Conservation (phyloP, 2,888 invertebrate species). For the Pheosia gnoma region DNA sequence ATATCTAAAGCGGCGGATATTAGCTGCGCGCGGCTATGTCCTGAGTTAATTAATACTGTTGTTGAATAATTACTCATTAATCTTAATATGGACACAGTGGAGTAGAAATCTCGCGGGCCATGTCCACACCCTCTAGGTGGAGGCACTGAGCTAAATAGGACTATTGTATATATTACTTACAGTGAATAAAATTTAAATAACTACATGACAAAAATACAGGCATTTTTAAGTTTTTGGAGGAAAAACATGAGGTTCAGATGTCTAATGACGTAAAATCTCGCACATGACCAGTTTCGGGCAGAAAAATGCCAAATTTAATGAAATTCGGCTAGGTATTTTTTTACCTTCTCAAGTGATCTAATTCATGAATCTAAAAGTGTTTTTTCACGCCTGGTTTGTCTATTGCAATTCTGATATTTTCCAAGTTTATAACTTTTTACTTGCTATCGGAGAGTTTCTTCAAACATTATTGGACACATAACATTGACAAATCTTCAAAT, state of each 20-base stretch:
- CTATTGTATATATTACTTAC: conserved; percentile 27
- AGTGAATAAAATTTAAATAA: no score
- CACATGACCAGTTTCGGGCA: conserved; percentile 6
- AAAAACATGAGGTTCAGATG: no score
- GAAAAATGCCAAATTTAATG: no score
- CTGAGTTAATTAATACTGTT: conserved; percentile 67
- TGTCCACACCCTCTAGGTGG: conserved; percentile 62
- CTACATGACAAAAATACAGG: no score
- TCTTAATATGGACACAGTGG: conserved; percentile 53
- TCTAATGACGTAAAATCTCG: no score
- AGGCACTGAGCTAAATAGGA: conserved; percentile 52
- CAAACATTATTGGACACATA: conserved; percentile 16
- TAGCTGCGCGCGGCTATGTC: conserved; percentile 45
- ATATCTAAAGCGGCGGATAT: conserved; percentile 66
- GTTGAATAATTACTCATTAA: conserved; percentile 70
- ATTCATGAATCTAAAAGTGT: no score
- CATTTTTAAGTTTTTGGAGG: no score
- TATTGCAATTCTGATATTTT: no score
- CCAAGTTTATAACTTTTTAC: no score
- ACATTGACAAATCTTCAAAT: conserved; percentile 16
- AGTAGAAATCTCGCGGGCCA: conserved; percentile 51
- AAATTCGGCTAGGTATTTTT: no score
- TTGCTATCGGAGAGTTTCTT: not conserved
- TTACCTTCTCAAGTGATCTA: no score
- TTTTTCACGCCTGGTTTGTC: no score